Base-by-base conservation (phyloP, 2,888 invertebrate species). In the Morinoia aosen region DNA sequence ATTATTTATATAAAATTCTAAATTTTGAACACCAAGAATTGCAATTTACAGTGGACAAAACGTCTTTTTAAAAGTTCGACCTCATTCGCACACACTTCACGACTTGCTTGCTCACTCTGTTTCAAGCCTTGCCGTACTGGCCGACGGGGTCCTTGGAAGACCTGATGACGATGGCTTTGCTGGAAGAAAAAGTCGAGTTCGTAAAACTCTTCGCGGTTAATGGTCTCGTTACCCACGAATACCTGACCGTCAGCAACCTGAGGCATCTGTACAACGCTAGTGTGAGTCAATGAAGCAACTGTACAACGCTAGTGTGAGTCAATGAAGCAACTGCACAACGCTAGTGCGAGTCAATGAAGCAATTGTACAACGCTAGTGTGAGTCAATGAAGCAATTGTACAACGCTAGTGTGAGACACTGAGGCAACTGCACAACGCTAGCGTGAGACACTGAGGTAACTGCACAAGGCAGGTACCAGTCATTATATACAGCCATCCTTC, bases 191-290 rank as follows among this genome's bases (percentile, higher is more conserved):
- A 95, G 97, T 97, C 33, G 97, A 97, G 95, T 97, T 97, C 97
- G 97, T 97, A 57, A 97, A 97, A 91, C 97, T 97, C n/a, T 97
- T 97, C n/a, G 97, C 97, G 58, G 97, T 97, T 95, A 97, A 97
- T 96, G 97, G 97, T 1, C 97, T 97, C 19, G 97, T 97, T 40
- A 97, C 97, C 97, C 97, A 97, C 95, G 97, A 97, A 96, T 97
- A 97, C 96, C 97, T 97, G 14, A 97, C 97, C 5, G 97, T 97
- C 12, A 95, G 96, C 33, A 96, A 97, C 90, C 97, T 97, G 58
- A 96, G 97, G 90, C 96, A 97, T 16, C 97, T 97, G 2, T 97
- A 97, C 96, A 97, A 97, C 61, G 95, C 96, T 76, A 96, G 96
- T 25, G 97, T 97, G 96, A 96, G 96, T 96, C 95, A 61, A 14